Conservation (phyloP, 2,797 vertebrate species). For the Rhinichthys osculus region DNA sequence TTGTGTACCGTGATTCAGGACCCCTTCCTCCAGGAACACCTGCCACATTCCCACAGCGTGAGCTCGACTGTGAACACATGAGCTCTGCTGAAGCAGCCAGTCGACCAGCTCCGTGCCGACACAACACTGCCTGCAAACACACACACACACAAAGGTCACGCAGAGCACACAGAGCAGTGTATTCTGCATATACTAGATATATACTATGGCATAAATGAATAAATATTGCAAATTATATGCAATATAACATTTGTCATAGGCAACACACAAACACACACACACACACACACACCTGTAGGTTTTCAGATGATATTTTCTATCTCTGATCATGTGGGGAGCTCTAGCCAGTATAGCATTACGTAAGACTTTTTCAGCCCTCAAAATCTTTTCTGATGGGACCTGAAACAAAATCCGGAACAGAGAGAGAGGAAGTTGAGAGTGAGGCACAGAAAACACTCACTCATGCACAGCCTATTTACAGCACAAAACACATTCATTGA, state of each 20-base stretch:
- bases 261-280: background rate
- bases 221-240: background rate
- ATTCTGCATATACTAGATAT: background rate
- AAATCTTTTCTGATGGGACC: conserved; percentile 96
- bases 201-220: background rate
- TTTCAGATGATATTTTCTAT: conserved; percentile 97
- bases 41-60: conserved; percentile 99
- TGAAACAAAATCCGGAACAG: conserved; percentile 61
- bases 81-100: conserved; percentile 95
- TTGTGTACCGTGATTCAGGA: conserved; percentile 90
- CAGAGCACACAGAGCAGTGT: background rate
- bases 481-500: conserved; percentile 22
- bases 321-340: conserved; percentile 98
- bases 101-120: conserved; percentile 97
- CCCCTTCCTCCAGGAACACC: conserved; percentile 91
- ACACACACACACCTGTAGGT: conserved; percentile 87
- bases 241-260: background rate
- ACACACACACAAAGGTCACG: conserved; percentile 15
- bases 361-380: conserved; percentile 92
- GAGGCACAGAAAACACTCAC: conserved; percentile 10
- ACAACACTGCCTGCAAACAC: conserved; percentile 89
- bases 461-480: conserved; percentile 29
- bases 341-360: conserved; percentile 92
- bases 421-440: background rate
- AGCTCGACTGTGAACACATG: conserved; percentile 92